phyloP scores from a whole-genome alignment of 2,797 vertebrate genomes.

The Cyclopterus lumpus region DNA sequence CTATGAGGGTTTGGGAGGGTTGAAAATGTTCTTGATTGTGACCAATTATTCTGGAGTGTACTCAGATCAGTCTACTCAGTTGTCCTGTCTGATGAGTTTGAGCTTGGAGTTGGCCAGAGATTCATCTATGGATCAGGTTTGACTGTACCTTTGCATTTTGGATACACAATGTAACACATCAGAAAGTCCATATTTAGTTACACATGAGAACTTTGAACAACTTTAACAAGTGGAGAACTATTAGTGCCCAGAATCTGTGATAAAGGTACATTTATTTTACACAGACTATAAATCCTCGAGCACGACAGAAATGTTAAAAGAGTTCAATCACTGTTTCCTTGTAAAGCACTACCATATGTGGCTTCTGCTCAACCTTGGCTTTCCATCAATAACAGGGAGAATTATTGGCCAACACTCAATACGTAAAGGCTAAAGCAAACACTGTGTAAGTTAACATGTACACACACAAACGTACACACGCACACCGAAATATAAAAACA shows the following conservation, averaged over 20 bases:
- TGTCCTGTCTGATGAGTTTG: background rate
- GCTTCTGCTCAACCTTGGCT: constrained; percentile 49
- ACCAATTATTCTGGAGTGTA: background rate
- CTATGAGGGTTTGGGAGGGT: background rate
- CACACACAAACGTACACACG: background rate
- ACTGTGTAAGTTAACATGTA: constrained; percentile 29
- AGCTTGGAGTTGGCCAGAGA: background rate
- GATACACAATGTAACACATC: background rate
- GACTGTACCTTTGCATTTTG: background rate
- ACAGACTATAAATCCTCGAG: constrained; percentile 52
- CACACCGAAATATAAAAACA: constrained; percentile 2
- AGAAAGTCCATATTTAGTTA: background rate
- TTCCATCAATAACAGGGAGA: constrained; percentile 40
- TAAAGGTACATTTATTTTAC: constrained; percentile 15
- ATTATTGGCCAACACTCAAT: constrained; percentile 49
- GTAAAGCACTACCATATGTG: constrained; percentile 62
- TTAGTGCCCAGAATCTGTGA: background rate
- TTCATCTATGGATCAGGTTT: background rate
- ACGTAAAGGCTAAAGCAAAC: constrained; percentile 62
- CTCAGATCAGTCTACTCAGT: background rate
- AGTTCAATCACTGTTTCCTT: constrained; percentile 50
- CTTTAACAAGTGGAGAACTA: background rate
- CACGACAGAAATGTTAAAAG: constrained; percentile 34
- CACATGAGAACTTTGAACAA: background rate
- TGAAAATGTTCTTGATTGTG: background rate